Evolutionary conservation across 2,113 vertebrate species (phyloP).

Genomic region (Coreoperca whiteheadi): DNA sequence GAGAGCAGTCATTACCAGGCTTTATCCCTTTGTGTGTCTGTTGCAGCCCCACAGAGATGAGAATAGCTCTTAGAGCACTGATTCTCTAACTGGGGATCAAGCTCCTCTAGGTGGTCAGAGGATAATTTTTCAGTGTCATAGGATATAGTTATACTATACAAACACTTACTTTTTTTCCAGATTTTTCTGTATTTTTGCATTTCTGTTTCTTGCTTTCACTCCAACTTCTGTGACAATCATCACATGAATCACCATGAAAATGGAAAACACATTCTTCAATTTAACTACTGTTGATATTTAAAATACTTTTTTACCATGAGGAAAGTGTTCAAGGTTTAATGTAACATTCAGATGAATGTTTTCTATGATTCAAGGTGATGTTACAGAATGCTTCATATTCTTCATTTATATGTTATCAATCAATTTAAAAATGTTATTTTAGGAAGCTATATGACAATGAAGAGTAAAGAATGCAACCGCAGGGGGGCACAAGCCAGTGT

Average conservation of each 20-base stretch:
- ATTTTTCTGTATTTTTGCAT: neutral
- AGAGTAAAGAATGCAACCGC: no score
- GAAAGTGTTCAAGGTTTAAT: neutral
- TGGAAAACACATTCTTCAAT: neutral
- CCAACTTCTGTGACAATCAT: neutral
- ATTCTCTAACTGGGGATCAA: slow-evolving; percentile 55
- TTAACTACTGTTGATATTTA: neutral
- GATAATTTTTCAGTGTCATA: slow-evolving; percentile 55
- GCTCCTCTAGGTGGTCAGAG: slow-evolving; percentile 27
- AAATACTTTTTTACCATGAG: no score
- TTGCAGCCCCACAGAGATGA: slow-evolving; percentile 64
- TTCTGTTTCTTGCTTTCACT: slow-evolving; percentile 1
- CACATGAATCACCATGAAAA: neutral
- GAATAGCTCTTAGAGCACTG: slow-evolving; percentile 65
- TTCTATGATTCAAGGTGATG: no score
- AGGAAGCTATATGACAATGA: neutral
- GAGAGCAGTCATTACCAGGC: slow-evolving; percentile 73
- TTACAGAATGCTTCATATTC: no score
- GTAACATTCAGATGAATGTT: no score
- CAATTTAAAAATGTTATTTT: neutral
- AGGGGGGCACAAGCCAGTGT: no score
- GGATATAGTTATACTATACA: slow-evolving; percentile 31
- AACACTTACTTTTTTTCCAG: neutral
- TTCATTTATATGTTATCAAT: no score
- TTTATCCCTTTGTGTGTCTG: slow-evolving; percentile 70